Evolutionary conservation across 2,888 invertebrate species (phyloP).

Genomic region (Drosophila neonasuta): DNA sequence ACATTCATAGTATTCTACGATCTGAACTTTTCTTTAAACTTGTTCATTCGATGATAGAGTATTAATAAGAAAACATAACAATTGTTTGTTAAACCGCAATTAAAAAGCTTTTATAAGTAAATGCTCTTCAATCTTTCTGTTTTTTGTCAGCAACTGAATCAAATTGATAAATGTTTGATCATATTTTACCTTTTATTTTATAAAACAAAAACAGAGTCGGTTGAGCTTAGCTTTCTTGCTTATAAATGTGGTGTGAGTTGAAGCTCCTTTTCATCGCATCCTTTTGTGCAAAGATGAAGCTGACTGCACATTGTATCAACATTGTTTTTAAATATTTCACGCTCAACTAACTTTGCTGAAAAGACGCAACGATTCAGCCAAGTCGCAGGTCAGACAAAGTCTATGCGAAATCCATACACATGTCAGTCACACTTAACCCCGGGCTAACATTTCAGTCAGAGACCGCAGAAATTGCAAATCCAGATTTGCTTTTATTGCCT

Average conservation of each 20-base stretch:
- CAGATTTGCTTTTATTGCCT: constrained; percentile 70
- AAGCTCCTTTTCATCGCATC: background rate
- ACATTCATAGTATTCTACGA: too few species aligned
- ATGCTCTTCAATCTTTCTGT: too few species aligned
- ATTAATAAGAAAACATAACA: too few species aligned
- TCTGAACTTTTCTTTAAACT: too few species aligned
- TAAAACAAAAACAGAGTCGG: background rate
- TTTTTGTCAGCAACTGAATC: too few species aligned
- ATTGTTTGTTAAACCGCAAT: too few species aligned
- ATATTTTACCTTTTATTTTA: background rate
- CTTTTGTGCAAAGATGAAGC: background rate
- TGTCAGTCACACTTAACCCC: constrained; percentile 76
- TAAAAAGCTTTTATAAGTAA: too few species aligned
- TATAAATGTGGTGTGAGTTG: background rate
- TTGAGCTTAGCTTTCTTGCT: background rate
- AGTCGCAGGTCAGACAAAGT: constrained; percentile 45
- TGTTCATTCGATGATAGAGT: too few species aligned
- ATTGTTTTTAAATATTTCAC: constrained; percentile 60
- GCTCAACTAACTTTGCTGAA: constrained; percentile 66
- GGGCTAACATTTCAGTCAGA: constrained; percentile 39
- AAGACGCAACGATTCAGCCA: constrained; percentile 30
- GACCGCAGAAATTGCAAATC: constrained; percentile 54
- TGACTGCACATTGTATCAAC: constrained; percentile 19
- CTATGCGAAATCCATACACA: constrained; percentile 67
- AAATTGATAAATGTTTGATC: background rate